A percentile compares a stretch with the other conserved stretches of the same genome.
These are phyloP conservation scores for Endotricha flammealis DNA, from an alignment of 2,888 invertebrate species.

Conservation along the genomic window DNA sequence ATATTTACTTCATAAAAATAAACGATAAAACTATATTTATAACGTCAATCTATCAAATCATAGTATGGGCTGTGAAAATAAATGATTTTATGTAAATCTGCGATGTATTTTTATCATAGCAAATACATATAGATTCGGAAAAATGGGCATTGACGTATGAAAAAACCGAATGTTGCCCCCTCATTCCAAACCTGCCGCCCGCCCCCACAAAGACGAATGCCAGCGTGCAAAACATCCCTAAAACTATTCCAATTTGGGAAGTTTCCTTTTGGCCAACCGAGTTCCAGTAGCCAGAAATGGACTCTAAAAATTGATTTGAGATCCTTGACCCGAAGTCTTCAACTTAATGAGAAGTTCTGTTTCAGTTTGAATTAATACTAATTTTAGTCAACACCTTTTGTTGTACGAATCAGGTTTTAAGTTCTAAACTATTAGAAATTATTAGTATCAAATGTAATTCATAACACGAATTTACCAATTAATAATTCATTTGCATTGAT, in stretches of 20 bases:
- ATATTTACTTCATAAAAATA: too few relatives aligned
- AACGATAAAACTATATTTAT: too few relatives aligned
- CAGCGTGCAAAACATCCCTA: slow-evolving; percentile 55
- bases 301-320: slow-evolving; percentile 40
- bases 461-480: too few relatives aligned
- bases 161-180: slow-evolving; percentile 46
- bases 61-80: background rate
- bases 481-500: too few relatives aligned
- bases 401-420: too few relatives aligned
- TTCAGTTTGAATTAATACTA: too few relatives aligned
- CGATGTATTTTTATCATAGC: slow-evolving; percentile 30
- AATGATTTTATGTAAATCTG: background rate
- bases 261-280: slow-evolving; percentile 60
- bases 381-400: too few relatives aligned
- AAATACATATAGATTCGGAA: slow-evolving; percentile 50
- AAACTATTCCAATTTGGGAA: slow-evolving; percentile 74
- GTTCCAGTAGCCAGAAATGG: slow-evolving; percentile 46
- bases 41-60: too few relatives aligned
- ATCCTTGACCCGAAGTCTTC: background rate
- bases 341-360: background rate
- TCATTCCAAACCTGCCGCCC: slow-evolving; percentile 30
- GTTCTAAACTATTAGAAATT: too few relatives aligned
- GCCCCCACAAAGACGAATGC: slow-evolving; percentile 61
- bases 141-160: slow-evolving; percentile 49
- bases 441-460: too few relatives aligned